Conservation (phyloP, 1,140 invertebrate genomes). For the Trigoniulus corallinus region DNA sequence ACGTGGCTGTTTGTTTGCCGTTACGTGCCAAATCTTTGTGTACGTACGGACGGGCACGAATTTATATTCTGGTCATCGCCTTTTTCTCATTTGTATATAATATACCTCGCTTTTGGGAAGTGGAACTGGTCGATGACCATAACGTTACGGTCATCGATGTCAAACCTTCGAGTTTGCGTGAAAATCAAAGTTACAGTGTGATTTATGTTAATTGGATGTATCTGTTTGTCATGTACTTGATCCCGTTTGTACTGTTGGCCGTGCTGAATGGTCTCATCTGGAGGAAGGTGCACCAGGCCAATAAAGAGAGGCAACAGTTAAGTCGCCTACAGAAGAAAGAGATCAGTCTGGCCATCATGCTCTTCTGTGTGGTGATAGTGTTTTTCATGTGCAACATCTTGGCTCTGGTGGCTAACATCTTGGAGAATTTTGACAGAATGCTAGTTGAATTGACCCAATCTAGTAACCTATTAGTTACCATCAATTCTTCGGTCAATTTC, state of each 20-base stretch:
- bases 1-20: constrained; percentile 90
- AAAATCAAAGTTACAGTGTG: constrained; percentile 53
- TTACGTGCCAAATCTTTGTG: constrained; percentile 70
- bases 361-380: constrained; percentile 81
- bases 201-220: constrained; percentile 87
- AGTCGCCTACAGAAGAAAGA: constrained; percentile 60
- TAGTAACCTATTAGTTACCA: constrained; percentile 79
- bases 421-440: constrained; percentile 38
- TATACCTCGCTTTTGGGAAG: constrained; percentile 44
- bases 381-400: constrained; percentile 85
- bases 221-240: constrained; percentile 75
- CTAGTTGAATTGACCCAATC: constrained; percentile 18
- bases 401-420: constrained; percentile 71
- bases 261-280: constrained; percentile 82
- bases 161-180: constrained; percentile 45
- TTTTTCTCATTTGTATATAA: constrained; percentile 75
- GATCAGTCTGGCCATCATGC: constrained; percentile 79
- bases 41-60: constrained; percentile 70
- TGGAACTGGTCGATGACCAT: constrained; percentile 16
- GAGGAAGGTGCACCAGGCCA: constrained; percentile 52
- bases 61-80: constrained; percentile 67
- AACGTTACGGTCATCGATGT: constrained; percentile 32
- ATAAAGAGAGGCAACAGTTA: constrained; percentile 58
- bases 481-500: constrained; percentile 94
- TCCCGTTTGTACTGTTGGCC: constrained; percentile 67